These are phyloP conservation scores for Pogonocherus hispidulus DNA, from an alignment of 2,888 invertebrate species.

Conservation along the genomic window DNA sequence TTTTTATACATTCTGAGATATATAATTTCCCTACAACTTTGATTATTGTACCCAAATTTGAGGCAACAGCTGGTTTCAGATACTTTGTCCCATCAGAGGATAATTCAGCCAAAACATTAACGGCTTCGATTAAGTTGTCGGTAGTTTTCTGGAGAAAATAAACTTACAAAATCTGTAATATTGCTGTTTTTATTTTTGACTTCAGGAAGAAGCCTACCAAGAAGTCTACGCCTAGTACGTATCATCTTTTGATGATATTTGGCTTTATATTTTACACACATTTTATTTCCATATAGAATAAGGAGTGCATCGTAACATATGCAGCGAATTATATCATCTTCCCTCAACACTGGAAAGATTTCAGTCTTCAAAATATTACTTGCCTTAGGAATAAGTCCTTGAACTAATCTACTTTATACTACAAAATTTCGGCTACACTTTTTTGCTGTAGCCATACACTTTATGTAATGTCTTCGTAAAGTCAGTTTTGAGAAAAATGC, in stretches of 20 bases:
- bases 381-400: constrained; percentile 37
- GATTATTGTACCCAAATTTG: constrained; percentile 40
- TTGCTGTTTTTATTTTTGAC: constrained; percentile 13
- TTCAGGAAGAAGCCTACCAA: constrained; percentile 32
- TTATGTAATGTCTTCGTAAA: constrained; percentile 46
- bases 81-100: constrained; percentile 35
- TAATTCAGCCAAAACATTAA: constrained; percentile 26
- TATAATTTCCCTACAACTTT: constrained; percentile 34
- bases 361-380: too few relatives aligned
- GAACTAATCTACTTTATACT: constrained; percentile 33
- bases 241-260: constrained; percentile 47
- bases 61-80: constrained; percentile 32
- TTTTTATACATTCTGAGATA: constrained; percentile 37
- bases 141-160: constrained; percentile 42
- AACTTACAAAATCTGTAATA: constrained; percentile 31
- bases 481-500: constrained; percentile 44
- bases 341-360: constrained; percentile 46
- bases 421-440: constrained; percentile 37
- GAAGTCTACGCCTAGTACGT: constrained; percentile 21
- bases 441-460: constrained; percentile 34
- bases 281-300: constrained; percentile 47
- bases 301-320: constrained; percentile 50
- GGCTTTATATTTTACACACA: constrained; percentile 43
- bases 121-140: constrained; percentile 28
- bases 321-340: constrained; percentile 45